Conservation (phyloP, 1,140 invertebrate species). For the Colletes latitarsis region DNA sequence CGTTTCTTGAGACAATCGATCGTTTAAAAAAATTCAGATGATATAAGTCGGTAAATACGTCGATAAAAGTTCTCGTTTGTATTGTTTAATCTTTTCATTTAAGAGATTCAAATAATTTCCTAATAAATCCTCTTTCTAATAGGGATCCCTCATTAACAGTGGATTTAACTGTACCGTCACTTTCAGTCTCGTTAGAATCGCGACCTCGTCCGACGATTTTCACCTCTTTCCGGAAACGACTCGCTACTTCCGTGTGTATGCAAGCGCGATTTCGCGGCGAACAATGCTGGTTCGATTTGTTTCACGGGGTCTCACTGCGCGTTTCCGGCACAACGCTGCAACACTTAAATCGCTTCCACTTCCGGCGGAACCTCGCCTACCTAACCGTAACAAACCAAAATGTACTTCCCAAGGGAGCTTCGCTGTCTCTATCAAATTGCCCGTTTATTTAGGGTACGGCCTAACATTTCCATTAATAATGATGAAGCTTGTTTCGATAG, state of each 20-base stretch:
- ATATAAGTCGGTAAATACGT: no score
- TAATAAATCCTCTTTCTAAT: background rate
- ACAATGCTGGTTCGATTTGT: constrained; percentile 58
- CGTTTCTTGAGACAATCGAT: no score
- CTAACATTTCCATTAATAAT: no score
- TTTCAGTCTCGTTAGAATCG: constrained; percentile 44
- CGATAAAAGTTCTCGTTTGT: no score
- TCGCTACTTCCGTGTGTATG: constrained; percentile 37
- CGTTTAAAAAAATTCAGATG: no score
- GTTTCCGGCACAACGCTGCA: constrained; percentile 56
- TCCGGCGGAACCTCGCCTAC: constrained; percentile 58
- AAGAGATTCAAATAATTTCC: no score
- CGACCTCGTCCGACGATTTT: constrained; percentile 34
- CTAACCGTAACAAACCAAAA: constrained; percentile 58
- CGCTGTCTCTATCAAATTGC: background rate
- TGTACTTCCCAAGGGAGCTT: constrained; percentile 16
- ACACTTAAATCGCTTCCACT: constrained; percentile 60
- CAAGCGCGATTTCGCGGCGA: constrained; percentile 54
- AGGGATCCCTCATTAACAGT: no score
- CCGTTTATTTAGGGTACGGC: background rate
- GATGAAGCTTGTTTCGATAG: no score
- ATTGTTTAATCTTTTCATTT: no score
- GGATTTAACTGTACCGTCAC: background rate
- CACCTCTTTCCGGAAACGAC: constrained; percentile 56
- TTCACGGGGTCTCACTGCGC: constrained; percentile 42